Evolutionary conservation across 35 echinoderm and acorn worm genomes (phyloP), one percentile per base, ranked within the genome.

Genomic region (Ophiothrix spiculata): DNA sequence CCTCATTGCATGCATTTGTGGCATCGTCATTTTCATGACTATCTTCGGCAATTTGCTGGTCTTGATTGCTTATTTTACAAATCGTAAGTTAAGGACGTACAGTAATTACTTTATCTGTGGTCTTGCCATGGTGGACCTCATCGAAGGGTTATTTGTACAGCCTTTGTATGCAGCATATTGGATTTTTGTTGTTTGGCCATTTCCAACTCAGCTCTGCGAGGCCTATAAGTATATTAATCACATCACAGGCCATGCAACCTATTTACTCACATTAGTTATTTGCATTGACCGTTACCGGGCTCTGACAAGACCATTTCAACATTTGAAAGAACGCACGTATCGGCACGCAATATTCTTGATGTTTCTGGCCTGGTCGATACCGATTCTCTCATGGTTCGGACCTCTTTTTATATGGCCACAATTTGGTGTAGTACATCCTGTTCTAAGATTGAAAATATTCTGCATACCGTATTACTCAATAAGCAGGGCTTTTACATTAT

Each of bases 71-170:
- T 92, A 87, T 35, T 25, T 79, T 31, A 76, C 77, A 19, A 78
- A 77, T 41, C 42, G 36, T 23, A 56, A 40, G 56, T 46, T 92
- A 15, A 77, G 80, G 34, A 84, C 77, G 0, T 86, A 87, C 31
- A 83, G 37, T 11, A 92, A 92, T 40, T 92, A 87, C 40, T 92
- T 77, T 29, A 79, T 92, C 38, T 64, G 87, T 12, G 81, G 56
- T 39, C 37, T 92, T 31, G 90, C 90, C 13, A 49, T 92, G 33
- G 90, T 85, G 23, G 90, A 92, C 56, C 41, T 86, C 16, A 49
- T 87, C 19, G 64, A 81, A 2, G 90, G 90, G 1, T n/a, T 25
- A 16, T 36, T 78, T 31, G 81, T 38, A 11, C 82, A 76, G 31
- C 38, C 60, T 31, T 40, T 90, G 8, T 84, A 75, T 19, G 73